Conservation (phyloP, 2,888 invertebrate species). For the Diarsia rubi region DNA sequence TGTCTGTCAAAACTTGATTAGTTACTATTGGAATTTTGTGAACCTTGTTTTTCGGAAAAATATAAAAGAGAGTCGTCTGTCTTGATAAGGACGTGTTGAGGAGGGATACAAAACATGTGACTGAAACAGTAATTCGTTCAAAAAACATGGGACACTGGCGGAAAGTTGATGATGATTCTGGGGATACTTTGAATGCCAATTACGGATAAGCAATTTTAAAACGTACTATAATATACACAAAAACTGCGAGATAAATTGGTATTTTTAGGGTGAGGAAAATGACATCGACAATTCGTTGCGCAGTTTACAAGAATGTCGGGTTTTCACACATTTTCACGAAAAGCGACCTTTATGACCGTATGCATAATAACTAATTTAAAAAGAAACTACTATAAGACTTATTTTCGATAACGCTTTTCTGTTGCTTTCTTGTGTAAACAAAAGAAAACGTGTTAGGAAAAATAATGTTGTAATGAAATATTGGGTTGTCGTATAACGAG, state of each 20-base stretch:
- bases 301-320: background rate
- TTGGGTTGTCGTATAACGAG: conserved; percentile 8
- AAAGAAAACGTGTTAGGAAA: conserved; percentile 24
- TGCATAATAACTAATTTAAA: background rate
- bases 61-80: background rate
- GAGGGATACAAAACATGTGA: background rate
- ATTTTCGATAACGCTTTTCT: background rate
- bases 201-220: too few species aligned
- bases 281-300: background rate
- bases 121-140: background rate
- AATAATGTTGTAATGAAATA: conserved; percentile 22
- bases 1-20: background rate
- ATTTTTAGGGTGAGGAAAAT: too few species aligned
- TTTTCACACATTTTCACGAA: background rate
- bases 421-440: background rate
- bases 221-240: too few species aligned
- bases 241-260: too few species aligned
- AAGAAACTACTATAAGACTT: background rate
- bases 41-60: background rate
- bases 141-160: background rate
- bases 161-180: background rate
- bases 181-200: background rate
- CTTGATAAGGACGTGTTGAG: background rate
- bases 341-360: background rate
- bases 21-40: background rate